Percentiles rank a stretch among this genome's conserved stretches.
These are phyloP conservation scores for Drosophila grimshawi DNA, from an alignment of 1,140 invertebrate genomes.

Conservation along the genomic window DNA sequence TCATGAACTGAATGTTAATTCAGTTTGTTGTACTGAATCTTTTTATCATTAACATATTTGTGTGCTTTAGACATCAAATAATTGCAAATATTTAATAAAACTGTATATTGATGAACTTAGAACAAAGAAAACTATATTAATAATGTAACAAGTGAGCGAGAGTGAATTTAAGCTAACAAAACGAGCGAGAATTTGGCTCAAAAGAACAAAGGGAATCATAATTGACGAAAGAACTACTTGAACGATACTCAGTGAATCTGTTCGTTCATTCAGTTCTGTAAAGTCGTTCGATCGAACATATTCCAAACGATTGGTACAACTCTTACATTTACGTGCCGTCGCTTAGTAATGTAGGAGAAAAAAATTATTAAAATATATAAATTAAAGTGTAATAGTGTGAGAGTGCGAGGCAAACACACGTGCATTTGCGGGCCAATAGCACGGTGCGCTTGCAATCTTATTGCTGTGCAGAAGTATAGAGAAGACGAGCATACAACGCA, in stretches of 20 bases:
- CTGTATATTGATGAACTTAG: too few species aligned
- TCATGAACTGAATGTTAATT: not conserved
- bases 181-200: not conserved
- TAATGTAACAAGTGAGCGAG: not conserved
- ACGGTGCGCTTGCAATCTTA: conserved; percentile 8
- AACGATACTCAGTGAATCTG: not conserved
- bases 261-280: conserved; percentile 9
- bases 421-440: conserved; percentile 49
- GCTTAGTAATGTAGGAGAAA: conserved; percentile 35
- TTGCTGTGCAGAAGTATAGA: conserved; percentile 1
- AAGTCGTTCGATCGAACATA: conserved; percentile 9
- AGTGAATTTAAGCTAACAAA: not conserved
- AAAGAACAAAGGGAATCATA: not conserved
- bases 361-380: conserved; percentile 33
- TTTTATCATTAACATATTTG: too few species aligned
- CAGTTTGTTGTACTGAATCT: too few species aligned
- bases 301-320: conserved; percentile 8
- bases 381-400: conserved; percentile 37
- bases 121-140: not conserved
- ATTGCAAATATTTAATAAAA: too few species aligned
- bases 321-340: conserved; percentile 43
- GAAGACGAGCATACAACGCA: not conserved
- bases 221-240: not conserved
- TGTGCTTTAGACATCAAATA: too few species aligned
- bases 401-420: conserved; percentile 31